Base-by-base conservation (phyloP, 2,797 vertebrate genomes). In the Pseudomugil gertrudae region DNA sequence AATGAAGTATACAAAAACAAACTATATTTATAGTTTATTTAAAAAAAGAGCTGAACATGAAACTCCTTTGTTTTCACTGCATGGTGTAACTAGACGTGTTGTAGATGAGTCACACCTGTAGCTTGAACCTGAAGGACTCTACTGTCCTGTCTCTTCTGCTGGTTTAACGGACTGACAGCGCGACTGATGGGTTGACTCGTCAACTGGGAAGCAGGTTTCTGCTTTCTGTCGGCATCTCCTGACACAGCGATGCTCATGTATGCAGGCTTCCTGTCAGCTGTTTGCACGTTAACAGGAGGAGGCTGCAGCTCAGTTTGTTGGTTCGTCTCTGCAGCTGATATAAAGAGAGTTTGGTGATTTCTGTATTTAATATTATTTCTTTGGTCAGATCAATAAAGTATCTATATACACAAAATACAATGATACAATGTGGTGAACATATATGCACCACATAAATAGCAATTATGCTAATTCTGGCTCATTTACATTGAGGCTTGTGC, bases 31-130 rank as follows among this genome's bases (percentile, higher is more conserved):
- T 48, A n/a, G n/a, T n/a, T n/a, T n/a, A n/a, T 24, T 11, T 0
- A 14, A 23, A 24, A 48, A 23, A 2, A 48, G 9, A 24, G 9
- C 2, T 24, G 48, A 6, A 17, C 5, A 52, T 6, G 27, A 17
- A 8, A 17, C 14, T 29, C 2, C 8, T 52, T 27, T 17, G 15
- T 2, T 52, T 52, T 27, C 4, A 26, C 26, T 17, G 6, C 29
- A 17, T 50, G 13, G 7, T 15, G 14, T 52, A 26, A 19, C 24
- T 2, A 5, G 3, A 21, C 24, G 30, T 35, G n/a, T 62, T 24
- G 2, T 50, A 27, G 40, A 5, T 8, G 26, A 40, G 36, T 0
- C 38, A 0, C 91, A 98, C 97, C 96, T 86, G 95, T 94, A 47
- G 95, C 92, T 64, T 91, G 91, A 74, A 96, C 85, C 51, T 87